phyloP scores from a whole-genome alignment of 2,113 vertebrate species.

The Shinisaurus crocodilurus region DNA sequence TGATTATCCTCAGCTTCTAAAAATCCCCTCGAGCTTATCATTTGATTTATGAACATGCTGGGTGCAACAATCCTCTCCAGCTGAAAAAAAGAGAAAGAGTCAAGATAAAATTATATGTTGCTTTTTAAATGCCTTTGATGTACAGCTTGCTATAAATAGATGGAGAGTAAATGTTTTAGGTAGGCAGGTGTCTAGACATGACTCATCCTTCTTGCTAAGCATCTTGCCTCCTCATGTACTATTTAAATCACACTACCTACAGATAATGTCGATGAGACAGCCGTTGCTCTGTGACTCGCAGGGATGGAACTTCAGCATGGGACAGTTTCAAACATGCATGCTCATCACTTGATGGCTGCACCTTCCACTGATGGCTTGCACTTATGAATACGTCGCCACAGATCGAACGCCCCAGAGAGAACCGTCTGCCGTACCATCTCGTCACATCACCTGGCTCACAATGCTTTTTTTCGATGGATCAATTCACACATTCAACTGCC shows the following conservation, averaged over 20 bases:
- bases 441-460: not conserved
- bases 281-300: not conserved
- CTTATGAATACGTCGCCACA: not conserved
- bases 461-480: not conserved
- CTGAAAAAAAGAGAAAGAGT: not conserved
- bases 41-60: conserved; percentile 15
- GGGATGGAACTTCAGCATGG: not conserved
- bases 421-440: not conserved
- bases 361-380: not conserved
- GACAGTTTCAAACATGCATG: not conserved
- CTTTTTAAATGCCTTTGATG: conserved; percentile 19
- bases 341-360: not conserved
- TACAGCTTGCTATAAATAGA: conserved; percentile 28
- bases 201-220: conserved; percentile 11
- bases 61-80: not conserved
- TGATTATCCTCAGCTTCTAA: conserved; percentile 16
- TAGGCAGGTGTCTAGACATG: conserved; percentile 19
- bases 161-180: conserved; percentile 2
- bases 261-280: not conserved
- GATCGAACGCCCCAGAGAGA: not conserved
- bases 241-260: conserved; percentile 10
- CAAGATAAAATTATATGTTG: conserved; percentile 16
- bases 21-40: conserved; percentile 8
- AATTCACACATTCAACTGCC: not conserved
- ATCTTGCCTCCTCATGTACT: not conserved